Conservation (phyloP, 2,113 vertebrate species). For the Gallinago media region DNA sequence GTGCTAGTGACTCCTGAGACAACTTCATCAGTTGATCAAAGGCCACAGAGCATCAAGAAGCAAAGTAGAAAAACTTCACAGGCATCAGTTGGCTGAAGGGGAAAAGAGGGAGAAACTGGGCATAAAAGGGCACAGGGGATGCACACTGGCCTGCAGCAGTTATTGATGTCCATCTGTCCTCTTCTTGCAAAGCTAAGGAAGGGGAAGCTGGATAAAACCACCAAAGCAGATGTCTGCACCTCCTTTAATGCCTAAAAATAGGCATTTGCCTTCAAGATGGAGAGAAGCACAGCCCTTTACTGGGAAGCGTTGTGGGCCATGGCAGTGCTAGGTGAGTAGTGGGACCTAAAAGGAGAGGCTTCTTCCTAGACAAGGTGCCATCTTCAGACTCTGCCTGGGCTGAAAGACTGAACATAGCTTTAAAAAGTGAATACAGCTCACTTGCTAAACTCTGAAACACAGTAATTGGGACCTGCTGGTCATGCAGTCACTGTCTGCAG, state of each 20-base stretch:
- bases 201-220: neutral
- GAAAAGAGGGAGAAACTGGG: neutral
- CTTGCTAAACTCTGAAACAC: neutral
- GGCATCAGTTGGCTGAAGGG: neutral
- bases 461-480: neutral
- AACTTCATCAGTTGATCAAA: neutral
- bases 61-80: neutral
- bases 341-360: neutral
- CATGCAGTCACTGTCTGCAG: neutral
- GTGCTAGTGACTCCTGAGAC: neutral
- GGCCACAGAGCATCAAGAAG: neutral
- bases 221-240: neutral
- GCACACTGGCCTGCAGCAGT: neutral
- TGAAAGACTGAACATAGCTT: neutral
- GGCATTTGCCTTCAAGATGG: neutral
- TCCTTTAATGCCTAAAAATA: neutral
- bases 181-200: neutral
- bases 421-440: neutral
- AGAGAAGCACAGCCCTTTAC: neutral
- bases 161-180: neutral
- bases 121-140: neutral
- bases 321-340: neutral
- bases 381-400: neutral
- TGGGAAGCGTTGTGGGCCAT: neutral
- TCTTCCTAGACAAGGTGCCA: neutral